These are phyloP conservation scores for Rhinatrema bivittatum DNA, from an alignment of 2,797 vertebrate species.

Conservation along the genomic window DNA sequence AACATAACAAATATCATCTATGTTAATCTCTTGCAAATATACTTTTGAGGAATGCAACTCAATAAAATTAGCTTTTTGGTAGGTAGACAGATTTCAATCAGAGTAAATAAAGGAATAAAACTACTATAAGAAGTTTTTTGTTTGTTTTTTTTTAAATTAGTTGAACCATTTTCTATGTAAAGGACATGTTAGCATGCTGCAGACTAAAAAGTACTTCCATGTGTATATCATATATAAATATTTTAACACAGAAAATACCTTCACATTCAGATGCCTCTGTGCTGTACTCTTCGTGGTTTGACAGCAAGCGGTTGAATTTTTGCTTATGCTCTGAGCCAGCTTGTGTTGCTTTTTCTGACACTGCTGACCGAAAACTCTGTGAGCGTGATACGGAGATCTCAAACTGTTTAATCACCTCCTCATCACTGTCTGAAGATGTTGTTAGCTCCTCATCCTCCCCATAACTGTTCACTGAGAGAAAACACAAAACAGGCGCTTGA, in stretches of 20 bases:
- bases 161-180: not conserved
- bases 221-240: not conserved
- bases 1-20: slow-evolving; percentile 4
- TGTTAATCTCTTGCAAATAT: slow-evolving; percentile 7
- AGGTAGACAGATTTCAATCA: not conserved
- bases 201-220: not conserved
- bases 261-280: slow-evolving; percentile 62
- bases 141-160: too few species aligned
- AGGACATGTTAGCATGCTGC: not conserved
- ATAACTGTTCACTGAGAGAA: slow-evolving; percentile 60
- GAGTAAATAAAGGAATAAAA: not conserved
- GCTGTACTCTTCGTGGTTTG: slow-evolving; percentile 57
- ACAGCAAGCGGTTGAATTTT: slow-evolving; percentile 53
- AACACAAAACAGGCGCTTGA: not conserved
- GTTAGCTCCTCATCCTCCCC: slow-evolving; percentile 46
- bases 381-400: slow-evolving; percentile 72
- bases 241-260: slow-evolving; percentile 41
- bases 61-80: not conserved
- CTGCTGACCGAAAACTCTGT: slow-evolving; percentile 53
- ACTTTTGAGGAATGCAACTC: slow-evolving; percentile 1
- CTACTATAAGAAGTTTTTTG: not conserved
- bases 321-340: slow-evolving; percentile 28
- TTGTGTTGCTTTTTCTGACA: slow-evolving; percentile 32
- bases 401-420: slow-evolving; percentile 70
- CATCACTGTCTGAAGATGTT: slow-evolving; percentile 66